Conservation (phyloP, 2,797 vertebrate species). For the Hemibagrus guttatus region DNA sequence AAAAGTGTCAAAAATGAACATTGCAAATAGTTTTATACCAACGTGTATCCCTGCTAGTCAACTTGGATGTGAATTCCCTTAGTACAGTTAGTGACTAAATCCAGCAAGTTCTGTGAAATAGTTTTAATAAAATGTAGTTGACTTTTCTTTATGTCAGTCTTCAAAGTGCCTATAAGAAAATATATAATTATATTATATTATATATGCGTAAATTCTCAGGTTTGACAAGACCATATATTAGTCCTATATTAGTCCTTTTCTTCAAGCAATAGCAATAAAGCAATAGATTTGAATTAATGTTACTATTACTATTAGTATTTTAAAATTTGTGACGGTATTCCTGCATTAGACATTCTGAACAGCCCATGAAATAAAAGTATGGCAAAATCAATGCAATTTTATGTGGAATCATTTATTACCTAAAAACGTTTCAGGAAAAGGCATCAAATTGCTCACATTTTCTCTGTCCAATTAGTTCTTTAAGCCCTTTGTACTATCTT, state of each 20-base stretch:
- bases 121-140: neutral
- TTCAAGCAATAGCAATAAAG: neutral
- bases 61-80: neutral
- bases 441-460: neutral
- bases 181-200: neutral
- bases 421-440: neutral
- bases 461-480: neutral
- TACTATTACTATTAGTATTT: neutral
- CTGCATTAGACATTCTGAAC: neutral
- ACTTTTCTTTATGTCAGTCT: neutral
- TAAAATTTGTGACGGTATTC: neutral
- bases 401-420: neutral
- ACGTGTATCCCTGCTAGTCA: neutral
- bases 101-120: neutral
- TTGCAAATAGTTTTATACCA: neutral
- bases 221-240: neutral
- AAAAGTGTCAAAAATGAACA: neutral
- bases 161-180: neutral
- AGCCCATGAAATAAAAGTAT: neutral
- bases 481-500: neutral
- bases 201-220: neutral
- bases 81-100: neutral
- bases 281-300: neutral
- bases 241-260: neutral
- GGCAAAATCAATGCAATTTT: neutral